Percentiles rank a stretch among this genome's conserved stretches.
phyloP scores from a whole-genome alignment of 1,140 invertebrate genomes.

The Ceratosolen fusciceps region DNA sequence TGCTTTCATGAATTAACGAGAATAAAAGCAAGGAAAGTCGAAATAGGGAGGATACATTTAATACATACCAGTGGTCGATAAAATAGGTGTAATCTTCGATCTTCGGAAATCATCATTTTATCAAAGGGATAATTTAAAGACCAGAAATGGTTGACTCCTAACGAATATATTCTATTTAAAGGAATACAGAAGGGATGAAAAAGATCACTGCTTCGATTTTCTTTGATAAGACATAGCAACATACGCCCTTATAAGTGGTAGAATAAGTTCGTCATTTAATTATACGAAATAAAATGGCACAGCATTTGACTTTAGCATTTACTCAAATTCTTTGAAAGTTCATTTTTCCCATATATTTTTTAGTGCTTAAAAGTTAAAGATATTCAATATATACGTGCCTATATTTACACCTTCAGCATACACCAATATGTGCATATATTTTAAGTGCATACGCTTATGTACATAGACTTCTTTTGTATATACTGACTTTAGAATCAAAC shows the following conservation, averaged over 20 bases:
- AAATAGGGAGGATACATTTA: slow-evolving; percentile 12
- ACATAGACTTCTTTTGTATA: too few relatives aligned
- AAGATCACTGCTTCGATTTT: background rate
- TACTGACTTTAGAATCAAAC: slow-evolving; percentile 4
- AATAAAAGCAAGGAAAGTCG: slow-evolving; percentile 4
- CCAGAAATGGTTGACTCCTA: background rate
- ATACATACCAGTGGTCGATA: background rate
- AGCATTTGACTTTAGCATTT: background rate
- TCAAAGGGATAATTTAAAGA: slow-evolving; percentile 34
- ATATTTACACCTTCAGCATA: too few relatives aligned
- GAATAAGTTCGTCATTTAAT: slow-evolving; percentile 28
- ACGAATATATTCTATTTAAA: background rate
- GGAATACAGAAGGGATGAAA: background rate
- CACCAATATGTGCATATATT: too few relatives aligned
- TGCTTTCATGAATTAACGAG: slow-evolving; percentile 8
- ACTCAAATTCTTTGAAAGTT: slow-evolving; percentile 21
- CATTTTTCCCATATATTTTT: slow-evolving; percentile 37
- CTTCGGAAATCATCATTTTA: slow-evolving; percentile 5
- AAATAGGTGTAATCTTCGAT: background rate
- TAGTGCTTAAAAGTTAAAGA: slow-evolving; percentile 12
- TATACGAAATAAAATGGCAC: slow-evolving; percentile 34
- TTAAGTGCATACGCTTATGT: too few relatives aligned
- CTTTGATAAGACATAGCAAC: slow-evolving; percentile 31
- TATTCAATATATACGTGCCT: too few relatives aligned
- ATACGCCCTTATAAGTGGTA: background rate